phyloP scores from a whole-genome alignment of 2,888 invertebrate species.

The Spisula subtruncata region DNA sequence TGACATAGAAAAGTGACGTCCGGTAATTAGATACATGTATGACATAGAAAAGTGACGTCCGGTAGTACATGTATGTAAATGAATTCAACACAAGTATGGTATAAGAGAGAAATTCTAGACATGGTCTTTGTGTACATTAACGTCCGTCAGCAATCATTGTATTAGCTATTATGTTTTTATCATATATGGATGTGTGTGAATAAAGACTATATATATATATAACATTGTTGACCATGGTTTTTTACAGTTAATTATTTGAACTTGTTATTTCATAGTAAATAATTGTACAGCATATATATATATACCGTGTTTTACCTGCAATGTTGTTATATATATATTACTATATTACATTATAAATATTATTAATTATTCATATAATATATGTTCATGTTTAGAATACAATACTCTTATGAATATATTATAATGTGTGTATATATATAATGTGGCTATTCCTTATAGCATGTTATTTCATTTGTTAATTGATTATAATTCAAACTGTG shows the following conservation, averaged over 20 bases:
- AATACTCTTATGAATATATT: constrained; percentile 13
- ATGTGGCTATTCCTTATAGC: constrained; percentile 21
- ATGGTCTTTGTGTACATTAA: background rate
- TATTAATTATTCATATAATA: constrained; percentile 3
- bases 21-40: no score
- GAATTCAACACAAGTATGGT: no score
- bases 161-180: background rate
- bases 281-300: background rate
- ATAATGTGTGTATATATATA: constrained; percentile 21
- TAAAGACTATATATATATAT: background rate
- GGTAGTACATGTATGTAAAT: no score
- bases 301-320: background rate
- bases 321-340: constrained; percentile 17
- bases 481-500: constrained; percentile 2
- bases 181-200: background rate
- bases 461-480: constrained; percentile 24
- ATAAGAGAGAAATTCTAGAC: no score
- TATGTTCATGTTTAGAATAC: background rate
- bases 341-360: no score
- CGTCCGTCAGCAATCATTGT: background rate
- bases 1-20: no score
- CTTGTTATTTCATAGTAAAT: constrained; percentile 4
- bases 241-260: background rate
- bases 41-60: no score
- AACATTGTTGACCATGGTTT: constrained; percentile 13